Evolutionary conservation across 2,888 invertebrate genomes (phyloP).

Genomic region (Parapristionchus giblindavisi): DNA sequence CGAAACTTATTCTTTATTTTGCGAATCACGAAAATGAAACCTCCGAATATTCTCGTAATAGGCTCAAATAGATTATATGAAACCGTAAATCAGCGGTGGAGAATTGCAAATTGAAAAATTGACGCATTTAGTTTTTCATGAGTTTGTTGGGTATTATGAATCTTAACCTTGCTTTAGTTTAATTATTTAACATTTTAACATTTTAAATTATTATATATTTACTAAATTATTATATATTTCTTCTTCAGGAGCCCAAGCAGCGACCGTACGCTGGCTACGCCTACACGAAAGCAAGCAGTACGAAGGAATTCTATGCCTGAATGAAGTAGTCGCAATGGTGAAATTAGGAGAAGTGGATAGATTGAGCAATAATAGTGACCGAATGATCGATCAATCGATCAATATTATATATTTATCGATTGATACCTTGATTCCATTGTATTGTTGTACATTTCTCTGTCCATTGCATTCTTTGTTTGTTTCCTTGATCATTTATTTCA

Average conservation of each 20-base stretch:
- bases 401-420: background rate
- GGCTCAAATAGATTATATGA: too few species aligned
- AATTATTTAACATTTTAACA: too few species aligned
- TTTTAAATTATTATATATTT: too few species aligned
- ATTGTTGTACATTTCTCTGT: background rate
- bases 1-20: too few species aligned
- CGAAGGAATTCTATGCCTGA: constrained; percentile 92
- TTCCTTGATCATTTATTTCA: background rate
- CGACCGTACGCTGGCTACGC: constrained; percentile 84
- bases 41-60: too few species aligned
- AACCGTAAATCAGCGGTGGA: too few species aligned
- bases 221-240: background rate
- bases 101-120: background rate
- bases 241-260: constrained; percentile 51
- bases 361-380: too few species aligned
- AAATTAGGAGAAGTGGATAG: constrained; percentile 23
- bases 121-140: background rate
- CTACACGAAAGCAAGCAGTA: constrained; percentile 76
- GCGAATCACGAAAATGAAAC: too few species aligned
- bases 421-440: background rate
- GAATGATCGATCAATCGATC: background rate
- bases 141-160: too few species aligned
- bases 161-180: too few species aligned
- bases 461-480: background rate
- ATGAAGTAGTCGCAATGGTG: background rate